phyloP scores from a whole-genome alignment of 2,113 vertebrate species.

The Sialia sialis region DNA sequence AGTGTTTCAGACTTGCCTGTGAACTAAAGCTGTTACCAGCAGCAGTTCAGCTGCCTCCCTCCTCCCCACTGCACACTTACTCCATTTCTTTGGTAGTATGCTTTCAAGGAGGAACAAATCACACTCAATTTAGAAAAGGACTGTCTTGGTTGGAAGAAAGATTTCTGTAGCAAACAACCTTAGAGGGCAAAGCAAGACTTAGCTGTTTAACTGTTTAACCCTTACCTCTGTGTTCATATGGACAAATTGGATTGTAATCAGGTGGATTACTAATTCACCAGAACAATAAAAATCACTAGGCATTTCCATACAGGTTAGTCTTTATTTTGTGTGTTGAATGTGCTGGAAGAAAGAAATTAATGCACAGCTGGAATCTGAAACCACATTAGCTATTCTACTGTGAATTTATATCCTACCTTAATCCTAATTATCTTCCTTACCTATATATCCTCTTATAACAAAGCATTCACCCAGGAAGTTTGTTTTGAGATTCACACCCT shows the following conservation, averaged over 20 bases:
- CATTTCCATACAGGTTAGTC: not conserved
- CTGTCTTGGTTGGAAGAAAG: not conserved
- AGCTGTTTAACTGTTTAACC: not conserved
- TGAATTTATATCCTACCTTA: not conserved
- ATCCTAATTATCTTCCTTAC: not conserved
- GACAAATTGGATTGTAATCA: not conserved
- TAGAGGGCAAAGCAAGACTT: not conserved
- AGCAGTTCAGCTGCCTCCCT: not conserved
- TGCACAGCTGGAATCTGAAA: not conserved
- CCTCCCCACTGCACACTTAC: not conserved
- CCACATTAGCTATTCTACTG: not conserved
- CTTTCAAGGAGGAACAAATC: not conserved
- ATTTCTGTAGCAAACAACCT: rapidly evolving
- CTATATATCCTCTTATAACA: not conserved
- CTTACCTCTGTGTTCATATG: not conserved
- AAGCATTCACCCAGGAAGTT: conserved; percentile 17
- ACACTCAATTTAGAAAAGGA: not conserved
- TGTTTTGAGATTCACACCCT: not conserved
- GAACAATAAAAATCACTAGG: not conserved
- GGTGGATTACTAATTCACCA: not conserved
- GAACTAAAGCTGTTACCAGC: not conserved
- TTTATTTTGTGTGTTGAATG: not conserved
- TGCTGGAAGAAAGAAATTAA: not conserved
- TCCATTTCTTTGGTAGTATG: not conserved
- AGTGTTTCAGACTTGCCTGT: not conserved